Conservation (phyloP, 2,888 invertebrate genomes). For the Orthosia gracilis region DNA sequence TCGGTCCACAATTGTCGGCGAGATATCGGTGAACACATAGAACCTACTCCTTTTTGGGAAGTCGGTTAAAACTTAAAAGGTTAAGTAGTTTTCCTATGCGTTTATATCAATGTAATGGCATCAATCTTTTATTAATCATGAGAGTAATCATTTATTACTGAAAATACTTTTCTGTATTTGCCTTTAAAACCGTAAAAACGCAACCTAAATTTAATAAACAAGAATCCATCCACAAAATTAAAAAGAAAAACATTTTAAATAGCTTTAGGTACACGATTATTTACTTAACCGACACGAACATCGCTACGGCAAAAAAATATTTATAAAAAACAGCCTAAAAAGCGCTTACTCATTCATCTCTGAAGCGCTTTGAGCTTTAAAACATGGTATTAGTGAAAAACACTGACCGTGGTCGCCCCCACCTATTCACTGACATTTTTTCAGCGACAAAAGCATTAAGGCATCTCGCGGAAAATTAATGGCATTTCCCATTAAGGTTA, state of each 20-base stretch:
- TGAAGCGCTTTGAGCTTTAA: slow-evolving; percentile 53
- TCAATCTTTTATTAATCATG: not conserved
- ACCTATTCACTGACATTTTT: slow-evolving; percentile 79
- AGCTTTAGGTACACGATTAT: slow-evolving; percentile 42
- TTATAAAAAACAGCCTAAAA: slow-evolving; percentile 61
- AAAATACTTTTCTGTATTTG: not conserved
- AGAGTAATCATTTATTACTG: not conserved
- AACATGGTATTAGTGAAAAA: slow-evolving; percentile 72
- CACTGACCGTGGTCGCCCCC: slow-evolving; percentile 70
- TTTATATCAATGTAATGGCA: too few relatives aligned
- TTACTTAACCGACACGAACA: slow-evolving; percentile 63
- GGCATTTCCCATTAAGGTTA: slow-evolving; percentile 84
- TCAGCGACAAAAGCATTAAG: slow-evolving; percentile 83
- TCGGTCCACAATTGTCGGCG: too few relatives aligned
- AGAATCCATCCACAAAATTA: slow-evolving; percentile 10
- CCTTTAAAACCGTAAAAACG: not conserved
- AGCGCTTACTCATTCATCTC: slow-evolving; percentile 69
- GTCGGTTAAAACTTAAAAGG: slow-evolving; percentile 1
- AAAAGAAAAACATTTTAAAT: not conserved
- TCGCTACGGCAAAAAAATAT: slow-evolving; percentile 61
- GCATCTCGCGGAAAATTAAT: slow-evolving; percentile 85
- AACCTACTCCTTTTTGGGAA: too few relatives aligned
- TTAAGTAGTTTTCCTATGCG: not conserved
- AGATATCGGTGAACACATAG: too few relatives aligned
- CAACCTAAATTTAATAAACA: slow-evolving; percentile 8